Conservation (phyloP, 2,888 invertebrate species). For the Drosophila lacicola region DNA sequence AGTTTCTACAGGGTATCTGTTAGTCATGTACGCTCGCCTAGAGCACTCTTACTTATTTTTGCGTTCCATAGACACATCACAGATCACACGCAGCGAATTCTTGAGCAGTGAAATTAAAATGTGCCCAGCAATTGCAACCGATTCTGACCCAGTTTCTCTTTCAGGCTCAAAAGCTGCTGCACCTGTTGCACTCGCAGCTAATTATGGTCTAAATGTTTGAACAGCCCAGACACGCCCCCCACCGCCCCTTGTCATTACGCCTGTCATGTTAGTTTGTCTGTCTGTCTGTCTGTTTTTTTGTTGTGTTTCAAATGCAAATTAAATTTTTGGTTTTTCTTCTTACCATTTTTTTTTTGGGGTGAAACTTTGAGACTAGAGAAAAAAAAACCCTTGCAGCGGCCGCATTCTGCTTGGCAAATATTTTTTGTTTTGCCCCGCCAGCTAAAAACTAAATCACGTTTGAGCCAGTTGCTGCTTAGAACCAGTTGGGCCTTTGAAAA, state of each 20-base stretch:
- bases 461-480: constrained; percentile 30
- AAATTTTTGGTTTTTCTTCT: neutral
- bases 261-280: too few relatives aligned
- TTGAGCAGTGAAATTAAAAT: constrained; percentile 46
- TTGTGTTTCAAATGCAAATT: too few relatives aligned
- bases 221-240: constrained; percentile 25
- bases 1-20: constrained; percentile 9
- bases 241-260: neutral
- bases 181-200: constrained; percentile 32
- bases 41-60: neutral
- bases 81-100: constrained; percentile 31
- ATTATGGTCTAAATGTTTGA: constrained; percentile 15
- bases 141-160: constrained; percentile 60
- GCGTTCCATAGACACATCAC: constrained; percentile 14
- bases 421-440: neutral
- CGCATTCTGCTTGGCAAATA: neutral
- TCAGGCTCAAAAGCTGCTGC: constrained; percentile 19
- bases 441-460: constrained; percentile 18
- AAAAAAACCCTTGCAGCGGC: constrained; percentile 15
- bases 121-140: constrained; percentile 43
- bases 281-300: too few relatives aligned
- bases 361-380: neutral
- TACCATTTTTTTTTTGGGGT: neutral
- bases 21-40: too few relatives aligned
- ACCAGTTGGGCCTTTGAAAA: constrained; percentile 34